Percentiles rank a stretch among this genome's conserved stretches.
Conservation (phyloP, 2,888 invertebrate species). For the Drosophila macrospina region DNA sequence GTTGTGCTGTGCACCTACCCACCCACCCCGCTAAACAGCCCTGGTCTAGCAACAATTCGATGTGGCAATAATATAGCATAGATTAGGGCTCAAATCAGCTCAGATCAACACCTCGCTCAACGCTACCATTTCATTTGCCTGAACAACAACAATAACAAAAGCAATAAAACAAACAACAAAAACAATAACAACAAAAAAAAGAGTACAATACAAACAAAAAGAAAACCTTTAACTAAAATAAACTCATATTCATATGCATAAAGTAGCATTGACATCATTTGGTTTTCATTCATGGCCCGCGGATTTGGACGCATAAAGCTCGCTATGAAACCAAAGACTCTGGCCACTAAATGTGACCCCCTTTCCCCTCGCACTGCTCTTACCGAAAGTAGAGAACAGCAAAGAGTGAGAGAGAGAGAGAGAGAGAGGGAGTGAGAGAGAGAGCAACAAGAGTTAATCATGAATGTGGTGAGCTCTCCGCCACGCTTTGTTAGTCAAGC, state of each 20-base stretch:
- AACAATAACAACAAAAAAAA: conserved; percentile 11
- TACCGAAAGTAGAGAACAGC: too few relatives aligned
- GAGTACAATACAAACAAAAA: conserved; percentile 6
- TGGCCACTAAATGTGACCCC: conserved; percentile 5
- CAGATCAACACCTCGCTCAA: conserved; percentile 44
- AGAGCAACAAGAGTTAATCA: conserved; percentile 57
- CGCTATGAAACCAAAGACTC: conserved; percentile 39
- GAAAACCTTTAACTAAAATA: conserved; percentile 11
- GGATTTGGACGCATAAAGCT: conserved; percentile 72
- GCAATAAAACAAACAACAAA: background rate
- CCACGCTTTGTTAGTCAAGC: conserved; percentile 85
- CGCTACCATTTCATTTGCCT: conserved; percentile 21
- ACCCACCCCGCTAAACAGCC: background rate
- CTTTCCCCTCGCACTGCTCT: too few relatives aligned
- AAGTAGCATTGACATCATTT: conserved; percentile 84
- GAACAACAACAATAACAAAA: conserved; percentile 1
- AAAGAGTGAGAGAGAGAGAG: background rate
- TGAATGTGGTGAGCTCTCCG: conserved; percentile 74
- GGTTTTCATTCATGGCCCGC: conserved; percentile 56
- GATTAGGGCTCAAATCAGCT: conserved; percentile 45
- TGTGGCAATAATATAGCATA: conserved; percentile 72
- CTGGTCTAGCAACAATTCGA: conserved; percentile 30
- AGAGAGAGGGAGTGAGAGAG: conserved; percentile 28
- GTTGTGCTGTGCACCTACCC: conserved; percentile 13
- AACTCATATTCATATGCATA: conserved; percentile 57